These are phyloP conservation scores for Gallinago paraguaiae DNA, from an alignment of 2,113 vertebrate genomes.

Conservation along the genomic window DNA sequence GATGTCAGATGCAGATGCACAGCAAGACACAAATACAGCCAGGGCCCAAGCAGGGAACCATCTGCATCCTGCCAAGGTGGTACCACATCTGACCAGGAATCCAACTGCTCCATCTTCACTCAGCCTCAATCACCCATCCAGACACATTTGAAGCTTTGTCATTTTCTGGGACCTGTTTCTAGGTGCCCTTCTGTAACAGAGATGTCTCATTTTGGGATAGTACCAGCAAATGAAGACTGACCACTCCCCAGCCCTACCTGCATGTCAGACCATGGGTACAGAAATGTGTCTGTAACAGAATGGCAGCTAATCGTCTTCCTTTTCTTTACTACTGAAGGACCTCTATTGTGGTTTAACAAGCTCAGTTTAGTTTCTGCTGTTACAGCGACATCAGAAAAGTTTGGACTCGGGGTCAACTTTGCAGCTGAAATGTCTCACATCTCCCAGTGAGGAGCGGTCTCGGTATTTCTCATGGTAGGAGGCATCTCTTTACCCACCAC, in stretches of 20 bases:
- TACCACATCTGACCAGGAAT: not conserved
- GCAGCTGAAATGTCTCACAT: rapidly evolving
- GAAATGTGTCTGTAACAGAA: not conserved
- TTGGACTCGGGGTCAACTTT: not conserved
- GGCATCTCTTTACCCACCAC: not conserved
- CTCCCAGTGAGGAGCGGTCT: not conserved
- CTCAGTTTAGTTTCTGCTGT: not conserved
- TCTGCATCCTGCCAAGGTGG: not conserved
- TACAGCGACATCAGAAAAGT: not conserved
- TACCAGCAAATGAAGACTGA: not conserved
- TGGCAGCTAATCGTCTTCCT: not conserved
- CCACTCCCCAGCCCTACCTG: not conserved
- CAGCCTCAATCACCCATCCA: no score
- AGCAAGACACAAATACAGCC: not conserved
- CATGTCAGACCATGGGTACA: not conserved
- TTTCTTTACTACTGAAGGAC: not conserved
- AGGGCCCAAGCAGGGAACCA: not conserved
- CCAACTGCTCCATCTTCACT: not conserved
- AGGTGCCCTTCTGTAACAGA: not conserved
- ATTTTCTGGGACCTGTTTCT: not conserved
- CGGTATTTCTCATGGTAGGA: not conserved
- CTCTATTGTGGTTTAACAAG: not conserved
- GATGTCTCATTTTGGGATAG: not conserved
- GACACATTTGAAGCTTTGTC: not conserved
- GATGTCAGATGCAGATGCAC: rapidly evolving